Base-by-base conservation (phyloP, 1,140 invertebrate genomes). In the Chelonus insularis region DNA sequence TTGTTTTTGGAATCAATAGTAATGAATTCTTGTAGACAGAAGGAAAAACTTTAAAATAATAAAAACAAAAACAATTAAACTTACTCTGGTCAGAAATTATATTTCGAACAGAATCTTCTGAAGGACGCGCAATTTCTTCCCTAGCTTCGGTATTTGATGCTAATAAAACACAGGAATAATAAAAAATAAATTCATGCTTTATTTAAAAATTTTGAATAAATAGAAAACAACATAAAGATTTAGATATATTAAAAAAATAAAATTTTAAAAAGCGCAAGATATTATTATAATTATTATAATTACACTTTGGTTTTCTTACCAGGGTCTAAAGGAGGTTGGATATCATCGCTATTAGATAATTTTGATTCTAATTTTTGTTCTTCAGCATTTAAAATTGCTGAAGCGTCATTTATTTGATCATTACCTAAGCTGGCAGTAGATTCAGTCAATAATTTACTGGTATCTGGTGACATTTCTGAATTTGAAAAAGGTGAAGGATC, bases 311-410 rank as follows among this genome's bases (percentile, higher is more conserved):
- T 50, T 55, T 52, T 71, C 65, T 72, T 71, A 81, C 78, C 70
- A 29, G 77, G 60, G 70, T 78, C 75, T 23, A 79, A 52, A 20
- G 71, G 68, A 23, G 77, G 63, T 50, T 75, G 76, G 21, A 80
- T 63, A 23, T 77, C 73, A 4, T 79, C 77, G 9, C 68, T 58
- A 4, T 63, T 55, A 0, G 69, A 63, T 29, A 68, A 39, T 62
- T 79, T 79, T 18, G 51, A 56, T 7, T 62, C 65, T 18, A 18
- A 58, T 70, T 68, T 71, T 18, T 60, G 36, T 56, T 74, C 79
- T 7, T 78, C 63, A 50, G 69, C 60, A 21, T 60, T 12, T 48
- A 75, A 65, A 45, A 72, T 64, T 1, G 76, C 68, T 4, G 69
- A 69, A 9, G 14, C 29, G 2, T 45, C 9, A 9, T 57, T 12